Evolutionary conservation across 2,888 invertebrate genomes (phyloP).

Genomic region (Lycaena phlaeas): DNA sequence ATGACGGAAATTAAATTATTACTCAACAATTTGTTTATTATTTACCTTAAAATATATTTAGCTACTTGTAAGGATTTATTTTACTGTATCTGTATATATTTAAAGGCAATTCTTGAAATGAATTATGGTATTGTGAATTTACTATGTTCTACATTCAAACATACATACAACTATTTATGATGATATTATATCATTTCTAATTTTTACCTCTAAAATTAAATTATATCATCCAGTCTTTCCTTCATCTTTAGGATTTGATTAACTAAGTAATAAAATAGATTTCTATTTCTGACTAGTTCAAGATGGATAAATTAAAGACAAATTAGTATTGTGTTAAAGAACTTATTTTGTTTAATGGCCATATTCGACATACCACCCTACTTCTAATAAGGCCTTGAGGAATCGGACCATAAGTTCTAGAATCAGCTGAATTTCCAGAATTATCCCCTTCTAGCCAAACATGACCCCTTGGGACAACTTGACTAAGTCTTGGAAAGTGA

Average conservation of each 20-base stretch:
- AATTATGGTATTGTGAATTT: too few species aligned
- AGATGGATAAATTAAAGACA: conserved; percentile 20
- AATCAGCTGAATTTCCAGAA: conserved; percentile 86
- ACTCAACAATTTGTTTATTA: not conserved
- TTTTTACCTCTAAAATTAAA: too few species aligned
- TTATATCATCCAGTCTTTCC: not conserved
- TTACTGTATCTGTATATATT: too few species aligned
- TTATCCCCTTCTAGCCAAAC: conserved; percentile 97
- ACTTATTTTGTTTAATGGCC: conserved; percentile 76
- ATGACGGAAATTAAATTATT: conserved; percentile 14
- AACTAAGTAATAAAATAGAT: not conserved
- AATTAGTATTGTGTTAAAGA: conserved; percentile 40
- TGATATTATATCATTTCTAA: too few species aligned
- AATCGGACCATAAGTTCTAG: conserved; percentile 89
- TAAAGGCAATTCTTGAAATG: too few species aligned
- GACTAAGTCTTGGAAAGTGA: conserved; percentile 43
- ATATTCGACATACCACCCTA: conserved; percentile 85
- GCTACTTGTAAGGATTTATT: too few species aligned
- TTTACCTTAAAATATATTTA: not conserved
- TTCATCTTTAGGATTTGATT: not conserved
- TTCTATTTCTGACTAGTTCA: not conserved
- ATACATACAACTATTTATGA: too few species aligned
- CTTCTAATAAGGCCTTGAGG: conserved; percentile 88
- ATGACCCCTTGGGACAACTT: conserved; percentile 85
- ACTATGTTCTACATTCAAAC: too few species aligned